Evolutionary conservation across 2,113 vertebrate genomes (phyloP), one percentile per base, ranked within the genome.

Genomic region (Strix uralensis): DNA sequence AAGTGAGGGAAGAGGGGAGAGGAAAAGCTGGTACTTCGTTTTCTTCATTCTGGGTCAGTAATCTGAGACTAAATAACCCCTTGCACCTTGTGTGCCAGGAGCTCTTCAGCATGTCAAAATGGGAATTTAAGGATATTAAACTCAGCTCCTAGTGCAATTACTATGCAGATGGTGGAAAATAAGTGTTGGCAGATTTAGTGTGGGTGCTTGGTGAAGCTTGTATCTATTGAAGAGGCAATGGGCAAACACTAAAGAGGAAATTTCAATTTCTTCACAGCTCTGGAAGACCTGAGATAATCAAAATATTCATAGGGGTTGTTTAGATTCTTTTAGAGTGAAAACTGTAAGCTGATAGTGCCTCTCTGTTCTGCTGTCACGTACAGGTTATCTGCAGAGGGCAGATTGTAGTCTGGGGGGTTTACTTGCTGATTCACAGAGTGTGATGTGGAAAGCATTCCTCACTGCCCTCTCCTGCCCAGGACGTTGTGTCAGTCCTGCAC

Each of bases 161-260:
- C 95, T 96, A 97, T 95, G 95, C 95, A 97, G 97, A 96, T 96
- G 94, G 93, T 94, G 92, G 96, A 95, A 97, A 98, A 96, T 92
- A 94, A 92, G 87, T 81, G 92, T 55, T 82, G 92, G 96, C 91
- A 96, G 93, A 97, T 92, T 96, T 92, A 94, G 75, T 79, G 80
- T 91, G 81, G 78, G 80, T 91, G 95, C 78, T 72, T 85, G 46
- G 72, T 90, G 79, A 91, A 89, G 92, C 93, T 71, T 96, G 86
- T 81, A 75, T 96, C 90, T 95, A 82, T 88, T 94, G 95, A 90
- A 29, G 59, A 96, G 52, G 90, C 59, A 95, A 82, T 66, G 54
- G 94, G 86, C 92, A 97, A 92, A 71, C 71, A 67, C 86, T 62
- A 88, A 92, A 90, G 65, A 92, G 95, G 94, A 95, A 88, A 95